Evolutionary conservation across 2,797 vertebrate genomes (phyloP).

Genomic region (Hemibagrus guttatus): DNA sequence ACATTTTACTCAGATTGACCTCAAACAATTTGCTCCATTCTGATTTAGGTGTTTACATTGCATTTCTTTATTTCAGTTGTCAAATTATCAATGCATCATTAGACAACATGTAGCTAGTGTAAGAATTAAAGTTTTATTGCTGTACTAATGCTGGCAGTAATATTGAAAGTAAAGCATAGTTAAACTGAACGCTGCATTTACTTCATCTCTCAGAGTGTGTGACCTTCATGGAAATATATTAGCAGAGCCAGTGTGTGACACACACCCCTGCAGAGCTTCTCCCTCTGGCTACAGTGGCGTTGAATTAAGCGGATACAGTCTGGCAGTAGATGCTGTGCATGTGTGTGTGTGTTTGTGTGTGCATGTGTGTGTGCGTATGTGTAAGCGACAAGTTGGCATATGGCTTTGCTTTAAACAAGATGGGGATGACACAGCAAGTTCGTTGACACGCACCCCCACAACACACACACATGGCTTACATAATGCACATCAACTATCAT

Average conservation of each 20-base stretch:
- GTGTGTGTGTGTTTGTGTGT: conserved; percentile 23
- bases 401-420: conserved; percentile 36
- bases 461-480: conserved; percentile 15
- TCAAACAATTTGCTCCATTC: not conserved
- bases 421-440: conserved; percentile 37
- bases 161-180: not conserved
- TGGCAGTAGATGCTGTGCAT: conserved; percentile 24
- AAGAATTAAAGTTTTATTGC: not conserved
- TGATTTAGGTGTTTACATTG: not conserved
- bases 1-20: not conserved
- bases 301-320: conserved; percentile 38
- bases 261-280: conserved; percentile 33
- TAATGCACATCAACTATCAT: conserved; percentile 22
- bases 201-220: conserved; percentile 16
- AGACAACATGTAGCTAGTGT: not conserved
- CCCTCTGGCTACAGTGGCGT: conserved; percentile 23
- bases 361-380: not conserved
- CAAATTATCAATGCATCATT: not conserved
- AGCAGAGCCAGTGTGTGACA: conserved; percentile 35
- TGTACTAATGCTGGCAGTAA: not conserved
- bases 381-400: conserved; percentile 40
- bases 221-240: conserved; percentile 43
- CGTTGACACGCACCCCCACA: conserved; percentile 29
- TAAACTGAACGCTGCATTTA: conserved; percentile 6
- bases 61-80: not conserved